Base-by-base conservation (phyloP, 2,113 vertebrate genomes). In the Abramis brama region DNA sequence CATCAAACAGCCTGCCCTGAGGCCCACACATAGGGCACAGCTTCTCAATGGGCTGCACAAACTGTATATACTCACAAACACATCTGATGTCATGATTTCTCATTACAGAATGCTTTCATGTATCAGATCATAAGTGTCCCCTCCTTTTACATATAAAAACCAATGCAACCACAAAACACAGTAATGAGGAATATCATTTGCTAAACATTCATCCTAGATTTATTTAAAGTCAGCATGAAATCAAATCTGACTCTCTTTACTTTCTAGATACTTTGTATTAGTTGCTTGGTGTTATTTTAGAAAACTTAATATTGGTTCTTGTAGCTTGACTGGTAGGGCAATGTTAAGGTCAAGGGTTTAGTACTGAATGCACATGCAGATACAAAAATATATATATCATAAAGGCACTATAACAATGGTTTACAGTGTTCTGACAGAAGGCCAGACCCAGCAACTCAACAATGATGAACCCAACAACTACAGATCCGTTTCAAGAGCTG, bases 1-100 rank as follows among this genome's bases (percentile, higher is more conserved):
- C 94, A 95, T 95, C 94, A 95, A 94, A 95, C 94, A 93, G 93
- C 91, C 92, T 93, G 92, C 92, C 93, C 92, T 91, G 92, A 85
- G 95, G 94, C 93, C 92, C 19, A 83, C 88, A 82, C 76, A 73
- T 25, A 36, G 27, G 25, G 50, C 12, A 36, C 1, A 59, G 79
- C 83, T 81, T 71, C 2, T 88, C 71, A 30, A 84, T 82, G 82
- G 90, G 89, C 87, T 88, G 89, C 52, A 52, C 73, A 86, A 79
- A 83, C 21, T 39, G 64, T 66, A 47, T 39, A 36, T 11, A 64
- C 15, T 25, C 64, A 17, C 27, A 66, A 43, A 17, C 39, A 55
- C 10, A 30, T 50, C 80, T 52, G 60, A 70, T 70, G 43, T 33
- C 27, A 55, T 70, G 43, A 52, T 27, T 15, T 43, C n/a, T 66